Percentiles rank a stretch among this genome's conserved stretches.
Evolutionary conservation across 2,888 invertebrate species (phyloP).

Genomic region (Notodonta dromedarius): DNA sequence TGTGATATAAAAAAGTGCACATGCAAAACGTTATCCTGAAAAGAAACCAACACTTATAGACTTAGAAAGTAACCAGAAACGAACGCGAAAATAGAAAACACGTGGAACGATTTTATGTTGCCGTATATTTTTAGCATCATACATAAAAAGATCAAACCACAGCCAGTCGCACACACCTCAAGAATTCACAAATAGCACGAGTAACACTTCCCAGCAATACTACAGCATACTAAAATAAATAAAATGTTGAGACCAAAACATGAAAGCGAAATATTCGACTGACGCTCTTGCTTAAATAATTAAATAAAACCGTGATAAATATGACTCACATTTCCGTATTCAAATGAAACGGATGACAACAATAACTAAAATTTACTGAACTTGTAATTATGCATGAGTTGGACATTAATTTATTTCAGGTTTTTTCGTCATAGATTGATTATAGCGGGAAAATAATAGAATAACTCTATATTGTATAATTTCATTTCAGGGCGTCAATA

Average conservation of each 20-base stretch:
- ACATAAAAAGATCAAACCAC: constrained; percentile 15
- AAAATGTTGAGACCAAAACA: constrained; percentile 23
- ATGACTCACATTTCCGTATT: neutral
- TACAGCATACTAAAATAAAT: constrained; percentile 22
- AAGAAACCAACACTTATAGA: neutral
- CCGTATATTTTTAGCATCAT: constrained; percentile 13
- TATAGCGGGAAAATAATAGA: too few relatives aligned
- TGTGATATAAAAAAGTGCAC: neutral
- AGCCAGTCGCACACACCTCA: constrained; percentile 10
- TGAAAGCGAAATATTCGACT: constrained; percentile 9
- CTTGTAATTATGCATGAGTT: too few relatives aligned
- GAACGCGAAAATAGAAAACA: constrained; percentile 1
- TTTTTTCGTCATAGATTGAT: too few relatives aligned
- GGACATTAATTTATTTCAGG: too few relatives aligned
- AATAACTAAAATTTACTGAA: too few relatives aligned
- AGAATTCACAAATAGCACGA: constrained; percentile 18
- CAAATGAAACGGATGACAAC: neutral
- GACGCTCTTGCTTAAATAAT: neutral
- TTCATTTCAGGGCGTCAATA: too few relatives aligned
- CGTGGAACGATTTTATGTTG: neutral
- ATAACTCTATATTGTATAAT: too few relatives aligned
- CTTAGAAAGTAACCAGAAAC: neutral
- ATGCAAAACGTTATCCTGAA: neutral
- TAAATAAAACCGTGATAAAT: neutral
- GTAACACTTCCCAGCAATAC: constrained; percentile 9